phyloP scores from a whole-genome alignment of 2,888 invertebrate genomes.

The Plemyria rubiginata region DNA sequence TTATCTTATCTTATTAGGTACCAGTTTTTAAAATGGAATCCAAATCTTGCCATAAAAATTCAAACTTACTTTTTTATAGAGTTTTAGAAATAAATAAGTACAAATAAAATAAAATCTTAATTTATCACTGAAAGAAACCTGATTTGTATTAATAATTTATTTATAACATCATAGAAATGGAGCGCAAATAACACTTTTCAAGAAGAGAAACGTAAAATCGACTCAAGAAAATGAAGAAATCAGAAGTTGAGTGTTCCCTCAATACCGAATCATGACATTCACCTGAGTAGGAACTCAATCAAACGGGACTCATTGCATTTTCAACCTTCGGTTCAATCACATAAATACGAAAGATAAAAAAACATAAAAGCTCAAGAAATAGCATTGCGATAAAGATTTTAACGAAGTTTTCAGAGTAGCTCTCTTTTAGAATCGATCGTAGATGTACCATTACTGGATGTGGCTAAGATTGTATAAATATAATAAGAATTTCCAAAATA shows the following conservation, averaged over 20 bases:
- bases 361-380: constrained; percentile 21
- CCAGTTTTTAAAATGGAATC: too few relatives aligned
- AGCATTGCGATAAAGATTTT: constrained; percentile 26
- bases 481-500: too few relatives aligned
- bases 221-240: constrained; percentile 6
- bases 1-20: too few relatives aligned
- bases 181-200: not conserved
- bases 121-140: not conserved
- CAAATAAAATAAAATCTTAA: not conserved
- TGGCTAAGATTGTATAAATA: too few relatives aligned
- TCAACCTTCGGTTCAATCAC: constrained; percentile 26
- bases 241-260: not conserved
- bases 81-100: too few relatives aligned
- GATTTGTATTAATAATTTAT: not conserved
- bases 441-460: constrained; percentile 10
- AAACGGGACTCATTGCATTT: constrained; percentile 21
- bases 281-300: constrained; percentile 23
- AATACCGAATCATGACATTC: constrained; percentile 4
- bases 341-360: constrained; percentile 26
- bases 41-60: too few relatives aligned
- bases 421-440: constrained; percentile 17
- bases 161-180: not conserved
- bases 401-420: constrained; percentile 30
- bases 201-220: constrained; percentile 7
- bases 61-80: too few relatives aligned